Evolutionary conservation across 2,888 invertebrate genomes (phyloP).

Genomic region (Caenorhabditis macrosperma): DNA sequence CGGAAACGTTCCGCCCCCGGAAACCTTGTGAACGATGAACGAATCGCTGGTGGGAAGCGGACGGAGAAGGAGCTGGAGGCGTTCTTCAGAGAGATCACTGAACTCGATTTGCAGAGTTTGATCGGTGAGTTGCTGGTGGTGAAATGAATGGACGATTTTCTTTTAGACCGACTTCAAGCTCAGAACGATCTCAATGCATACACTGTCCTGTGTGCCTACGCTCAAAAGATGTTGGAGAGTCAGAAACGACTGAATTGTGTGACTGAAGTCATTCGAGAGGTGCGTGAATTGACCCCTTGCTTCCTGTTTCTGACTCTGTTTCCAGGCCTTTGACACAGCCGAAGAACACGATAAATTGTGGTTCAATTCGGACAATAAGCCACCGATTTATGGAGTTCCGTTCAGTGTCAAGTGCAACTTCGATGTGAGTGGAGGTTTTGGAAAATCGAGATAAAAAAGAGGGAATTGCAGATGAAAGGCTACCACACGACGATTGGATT

Average conservation of each 20-base stretch:
- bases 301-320: no score
- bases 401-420: slow-evolving; percentile 79
- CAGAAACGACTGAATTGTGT: slow-evolving; percentile 76
- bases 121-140: slow-evolving; percentile 13
- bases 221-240: slow-evolving; percentile 72
- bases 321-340: slow-evolving; percentile 73
- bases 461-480: slow-evolving; percentile 71
- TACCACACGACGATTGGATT: slow-evolving; percentile 80
- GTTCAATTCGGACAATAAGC: slow-evolving; percentile 67
- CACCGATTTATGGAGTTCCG: slow-evolving; percentile 78
- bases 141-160: background rate
- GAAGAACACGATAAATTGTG: slow-evolving; percentile 62
- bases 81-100: slow-evolving; percentile 18
- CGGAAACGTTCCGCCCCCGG: slow-evolving; percentile 10
- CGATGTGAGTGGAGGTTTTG: slow-evolving; percentile 43
- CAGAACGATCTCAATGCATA: slow-evolving; percentile 71
- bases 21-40: slow-evolving; percentile 6
- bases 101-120: slow-evolving; percentile 27
- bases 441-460: background rate
- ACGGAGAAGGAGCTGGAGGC: slow-evolving; percentile 12
- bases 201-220: slow-evolving; percentile 74
- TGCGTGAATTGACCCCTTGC: no score
- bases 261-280: slow-evolving; percentile 72
- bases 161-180: slow-evolving; percentile 73
- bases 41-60: slow-evolving; percentile 9